Evolutionary conservation across 37 sponge, comb jelly and placozoan genomes (phyloP).

Genomic region (Haliclona indistincta): DNA sequence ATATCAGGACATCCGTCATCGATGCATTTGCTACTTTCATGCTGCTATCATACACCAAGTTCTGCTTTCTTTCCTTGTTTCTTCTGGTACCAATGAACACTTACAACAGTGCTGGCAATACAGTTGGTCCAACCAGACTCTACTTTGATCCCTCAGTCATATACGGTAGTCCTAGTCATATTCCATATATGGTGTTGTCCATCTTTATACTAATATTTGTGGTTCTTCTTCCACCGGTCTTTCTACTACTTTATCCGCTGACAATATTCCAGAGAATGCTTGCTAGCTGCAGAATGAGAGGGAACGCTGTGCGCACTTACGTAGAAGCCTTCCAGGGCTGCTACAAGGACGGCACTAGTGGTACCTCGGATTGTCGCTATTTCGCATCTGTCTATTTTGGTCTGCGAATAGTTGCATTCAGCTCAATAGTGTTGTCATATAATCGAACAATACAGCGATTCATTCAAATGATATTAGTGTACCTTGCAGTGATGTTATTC

Average conservation of each 20-base stretch:
- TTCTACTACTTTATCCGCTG: not conserved
- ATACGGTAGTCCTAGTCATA: not conserved
- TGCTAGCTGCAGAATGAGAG: not conserved
- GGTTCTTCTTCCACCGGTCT: not conserved
- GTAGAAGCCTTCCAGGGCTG: not conserved
- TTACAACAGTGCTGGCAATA: not conserved
- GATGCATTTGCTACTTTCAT: constrained; percentile 30
- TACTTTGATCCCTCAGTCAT: not conserved
- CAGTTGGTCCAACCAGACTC: not conserved
- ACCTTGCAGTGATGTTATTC: not conserved
- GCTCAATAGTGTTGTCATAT: not conserved
- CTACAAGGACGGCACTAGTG: not conserved
- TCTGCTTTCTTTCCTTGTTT: constrained; percentile 4
- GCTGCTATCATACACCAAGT: constrained; percentile 22
- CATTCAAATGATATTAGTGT: not conserved
- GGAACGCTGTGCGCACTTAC: not conserved
- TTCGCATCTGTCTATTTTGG: not conserved
- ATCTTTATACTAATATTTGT: not conserved
- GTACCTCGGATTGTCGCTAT: not conserved
- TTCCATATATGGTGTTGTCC: not conserved
- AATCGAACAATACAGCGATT: not conserved
- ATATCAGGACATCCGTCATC: constrained; percentile 10
- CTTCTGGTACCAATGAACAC: constrained; percentile 4
- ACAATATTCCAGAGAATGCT: not conserved
- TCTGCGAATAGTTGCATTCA: not conserved